Base-by-base conservation (phyloP, 64 coral and sea anemone genomes). In the Porites australiensis region DNA sequence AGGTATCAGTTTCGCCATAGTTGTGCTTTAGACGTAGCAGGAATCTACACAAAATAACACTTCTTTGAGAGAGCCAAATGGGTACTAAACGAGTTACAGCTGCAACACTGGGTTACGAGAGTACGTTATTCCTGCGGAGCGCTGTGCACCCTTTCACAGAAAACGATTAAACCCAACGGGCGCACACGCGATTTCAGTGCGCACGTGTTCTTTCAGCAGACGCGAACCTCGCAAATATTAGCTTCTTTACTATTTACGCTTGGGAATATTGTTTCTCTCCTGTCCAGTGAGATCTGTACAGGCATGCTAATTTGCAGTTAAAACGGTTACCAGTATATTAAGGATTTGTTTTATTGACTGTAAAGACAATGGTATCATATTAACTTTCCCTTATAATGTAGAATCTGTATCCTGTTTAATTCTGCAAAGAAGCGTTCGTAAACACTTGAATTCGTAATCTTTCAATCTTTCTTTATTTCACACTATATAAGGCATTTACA, bases 121-220 rank as follows among this genome's bases (percentile, higher is more conserved):
- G 46, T 8, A 69, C 81, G 81, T 61, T 84, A 51, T 67, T 67
- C 81, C 81, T 68, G 59, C 44, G 18, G 81, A 9, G 81, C 81
- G 64, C 62, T 12, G 45, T 69, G 62, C 61, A 84, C 81, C 44
- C 63, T 68, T 51, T 52, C 16, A 69, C 43, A 21, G 61, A 70
- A 68, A 84, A 78, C 50, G 63, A 69, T 68, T 47, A 50, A 84
- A 84, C 64, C 79, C 64, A 83, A 15, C 27, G 81, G 81, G 43
- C 44, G 44, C 44, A 22, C 46, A 68, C 81, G 69, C 63, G 81
- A 18, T 69, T 16, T n/a, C n/a, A 69, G 5, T 68, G 81, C 81
- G 62, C 81, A 84, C 16, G 81, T 62, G 81, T 20, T 16, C 1
- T 84, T 2, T 5, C 46, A 18, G 67, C 45, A 46, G 62, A 83